Conservation (phyloP, 1,140 invertebrate genomes). For the Zophobas morio region DNA sequence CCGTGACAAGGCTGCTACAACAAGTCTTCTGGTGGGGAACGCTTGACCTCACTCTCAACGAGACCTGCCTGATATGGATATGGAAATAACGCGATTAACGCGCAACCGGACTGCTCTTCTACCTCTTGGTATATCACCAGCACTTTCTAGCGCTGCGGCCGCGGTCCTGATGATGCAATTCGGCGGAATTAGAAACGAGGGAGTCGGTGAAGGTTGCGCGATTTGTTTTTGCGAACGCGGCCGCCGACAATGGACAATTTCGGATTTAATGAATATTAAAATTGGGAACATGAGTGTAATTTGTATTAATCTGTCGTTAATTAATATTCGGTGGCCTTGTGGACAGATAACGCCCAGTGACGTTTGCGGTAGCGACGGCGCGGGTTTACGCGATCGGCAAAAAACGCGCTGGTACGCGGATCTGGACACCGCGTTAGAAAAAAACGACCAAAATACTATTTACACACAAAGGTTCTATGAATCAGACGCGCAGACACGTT, state of each 20-base stretch:
- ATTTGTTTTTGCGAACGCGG: neutral
- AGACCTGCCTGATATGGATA: slow-evolving; percentile 53
- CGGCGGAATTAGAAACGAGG: too few relatives aligned
- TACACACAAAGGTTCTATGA: too few relatives aligned
- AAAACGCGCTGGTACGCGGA: too few relatives aligned
- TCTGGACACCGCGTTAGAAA: too few relatives aligned
- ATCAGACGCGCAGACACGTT: too few relatives aligned
- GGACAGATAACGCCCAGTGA: slow-evolving; percentile 15
- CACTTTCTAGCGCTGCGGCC: slow-evolving; percentile 14
- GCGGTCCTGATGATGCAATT: slow-evolving; percentile 2
- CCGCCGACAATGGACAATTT: slow-evolving; percentile 16
- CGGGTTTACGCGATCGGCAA: too few relatives aligned
- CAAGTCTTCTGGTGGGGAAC: slow-evolving; percentile 45
- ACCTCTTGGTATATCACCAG: slow-evolving; percentile 48
- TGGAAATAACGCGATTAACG: slow-evolving; percentile 54
- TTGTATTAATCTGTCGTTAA: neutral
- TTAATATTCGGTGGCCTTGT: slow-evolving; percentile 6
- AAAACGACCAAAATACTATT: too few relatives aligned
- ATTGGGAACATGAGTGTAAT: slow-evolving; percentile 2
- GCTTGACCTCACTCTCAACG: slow-evolving; percentile 53
- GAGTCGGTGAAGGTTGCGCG: too few relatives aligned
- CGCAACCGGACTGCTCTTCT: slow-evolving; percentile 49
- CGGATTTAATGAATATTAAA: slow-evolving; percentile 8
- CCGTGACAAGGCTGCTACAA: slow-evolving; percentile 59
- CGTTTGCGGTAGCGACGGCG: neutral